These are phyloP conservation scores for Pheosia gnoma DNA, from an alignment of 2,888 invertebrate species.

Conservation along the genomic window DNA sequence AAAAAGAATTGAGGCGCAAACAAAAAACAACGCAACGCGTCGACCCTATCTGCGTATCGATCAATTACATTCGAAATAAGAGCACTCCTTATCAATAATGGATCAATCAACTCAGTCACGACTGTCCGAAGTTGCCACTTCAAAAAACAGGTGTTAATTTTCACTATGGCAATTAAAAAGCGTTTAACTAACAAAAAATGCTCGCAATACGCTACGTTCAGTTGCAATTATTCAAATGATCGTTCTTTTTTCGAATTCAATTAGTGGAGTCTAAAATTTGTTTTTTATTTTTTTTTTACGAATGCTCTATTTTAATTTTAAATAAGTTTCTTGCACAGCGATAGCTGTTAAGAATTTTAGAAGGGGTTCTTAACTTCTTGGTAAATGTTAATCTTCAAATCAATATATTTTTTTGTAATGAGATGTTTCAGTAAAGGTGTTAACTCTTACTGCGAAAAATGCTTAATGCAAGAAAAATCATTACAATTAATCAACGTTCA, in stretches of 20 bases:
- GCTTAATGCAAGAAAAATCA: too few species aligned
- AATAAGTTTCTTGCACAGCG: neutral
- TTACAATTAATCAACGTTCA: too few species aligned
- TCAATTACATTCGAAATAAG: conserved; percentile 80
- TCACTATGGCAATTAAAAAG: conserved; percentile 1
- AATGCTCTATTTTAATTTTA: neutral
- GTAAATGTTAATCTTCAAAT: too few species aligned
- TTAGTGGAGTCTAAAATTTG: neutral
- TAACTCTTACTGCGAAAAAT: too few species aligned
- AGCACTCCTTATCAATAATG: conserved; percentile 81
- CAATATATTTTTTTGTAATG: too few species aligned
- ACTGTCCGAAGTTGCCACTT: conserved; percentile 42
- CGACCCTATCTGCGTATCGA: conserved; percentile 71
- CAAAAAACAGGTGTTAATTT: conserved; percentile 10
- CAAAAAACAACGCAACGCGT: conserved; percentile 70
- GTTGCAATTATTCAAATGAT: conserved; percentile 6
- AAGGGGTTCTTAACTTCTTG: too few species aligned
- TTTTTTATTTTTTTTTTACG: neutral
- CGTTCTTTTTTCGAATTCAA: conserved; percentile 2
- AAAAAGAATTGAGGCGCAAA: conserved; percentile 50
- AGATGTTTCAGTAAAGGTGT: too few species aligned
- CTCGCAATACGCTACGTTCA: neutral
- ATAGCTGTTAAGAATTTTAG: too few species aligned
- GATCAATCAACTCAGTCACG: conserved; percentile 68
- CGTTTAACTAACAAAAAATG: conserved; percentile 2